phyloP scores from a whole-genome alignment of 2,113 vertebrate species.

The Campylomormyrus numenius region DNA sequence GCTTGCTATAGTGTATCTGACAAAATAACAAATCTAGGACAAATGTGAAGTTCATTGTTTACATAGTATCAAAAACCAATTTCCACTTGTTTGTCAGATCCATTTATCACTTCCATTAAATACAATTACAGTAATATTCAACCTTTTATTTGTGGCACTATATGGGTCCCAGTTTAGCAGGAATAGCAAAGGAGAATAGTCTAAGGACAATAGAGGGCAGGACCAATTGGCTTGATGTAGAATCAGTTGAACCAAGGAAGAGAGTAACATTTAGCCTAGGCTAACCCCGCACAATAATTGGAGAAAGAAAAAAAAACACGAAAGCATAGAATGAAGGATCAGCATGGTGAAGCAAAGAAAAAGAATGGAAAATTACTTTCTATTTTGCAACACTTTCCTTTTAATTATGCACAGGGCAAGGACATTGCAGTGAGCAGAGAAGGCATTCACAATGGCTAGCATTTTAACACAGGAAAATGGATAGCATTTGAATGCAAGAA shows the following conservation, averaged over 20 bases:
- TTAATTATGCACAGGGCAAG: not conserved
- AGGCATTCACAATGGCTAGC: not conserved
- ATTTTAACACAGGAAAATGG: not conserved
- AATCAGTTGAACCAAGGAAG: slow-evolving; percentile 16
- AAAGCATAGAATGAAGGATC: not conserved
- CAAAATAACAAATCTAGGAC: slow-evolving; percentile 62
- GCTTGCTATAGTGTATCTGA: slow-evolving; percentile 41
- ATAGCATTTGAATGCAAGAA: not conserved
- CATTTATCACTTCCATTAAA: slow-evolving; percentile 74
- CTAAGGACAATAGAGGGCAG: slow-evolving; percentile 32
- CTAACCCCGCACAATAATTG: not conserved
- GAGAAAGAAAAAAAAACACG: slow-evolving; percentile 5
- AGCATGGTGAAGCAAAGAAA: not conserved
- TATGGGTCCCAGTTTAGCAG: not conserved
- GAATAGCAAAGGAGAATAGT: slow-evolving; percentile 37
- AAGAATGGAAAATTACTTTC: not conserved
- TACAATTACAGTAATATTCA: slow-evolving; percentile 62
- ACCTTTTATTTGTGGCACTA: slow-evolving; percentile 15
- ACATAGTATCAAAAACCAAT: slow-evolving; percentile 74
- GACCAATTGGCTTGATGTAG: slow-evolving; percentile 28
- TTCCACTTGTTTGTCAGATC: slow-evolving; percentile 70
- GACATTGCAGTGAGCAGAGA: not conserved
- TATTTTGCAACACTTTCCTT: not conserved
- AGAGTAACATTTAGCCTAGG: not conserved
- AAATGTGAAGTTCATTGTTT: slow-evolving; percentile 74